Conservation (phyloP, 2,888 invertebrate species). For the Belgica antarctica region DNA sequence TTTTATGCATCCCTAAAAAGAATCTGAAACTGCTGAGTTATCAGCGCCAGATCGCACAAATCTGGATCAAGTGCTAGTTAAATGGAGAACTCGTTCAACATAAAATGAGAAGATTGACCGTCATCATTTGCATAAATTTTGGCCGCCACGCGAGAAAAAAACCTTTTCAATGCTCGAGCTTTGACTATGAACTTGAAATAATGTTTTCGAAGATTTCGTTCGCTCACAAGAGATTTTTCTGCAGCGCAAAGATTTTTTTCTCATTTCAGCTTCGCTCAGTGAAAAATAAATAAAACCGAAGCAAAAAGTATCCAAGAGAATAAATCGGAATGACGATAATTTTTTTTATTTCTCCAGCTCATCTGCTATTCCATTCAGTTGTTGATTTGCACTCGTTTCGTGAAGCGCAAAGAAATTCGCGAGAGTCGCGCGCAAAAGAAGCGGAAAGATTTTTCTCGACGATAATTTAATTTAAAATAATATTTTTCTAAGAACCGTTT, state of each 20-base stretch:
- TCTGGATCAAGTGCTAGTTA: no score
- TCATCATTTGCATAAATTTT: no score
- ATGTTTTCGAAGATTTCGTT: background rate
- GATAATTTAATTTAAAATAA: no score
- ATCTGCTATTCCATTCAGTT: conserved; percentile 30
- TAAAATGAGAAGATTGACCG: no score
- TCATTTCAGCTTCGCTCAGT: background rate
- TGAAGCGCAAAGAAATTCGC: background rate
- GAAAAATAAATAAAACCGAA: background rate
- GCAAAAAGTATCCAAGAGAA: conserved; percentile 7
- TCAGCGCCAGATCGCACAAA: no score
- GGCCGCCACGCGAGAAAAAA: no score
- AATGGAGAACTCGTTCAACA: no score
- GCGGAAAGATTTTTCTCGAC: no score
- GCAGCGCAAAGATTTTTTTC: background rate
- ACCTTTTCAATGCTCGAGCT: no score
- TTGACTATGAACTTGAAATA: conserved; percentile 12
- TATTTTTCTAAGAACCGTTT: no score
- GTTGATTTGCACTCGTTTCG: conserved; percentile 7
- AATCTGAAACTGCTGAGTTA: no score
- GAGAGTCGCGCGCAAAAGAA: background rate
- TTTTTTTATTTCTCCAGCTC: background rate
- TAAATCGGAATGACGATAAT: background rate
- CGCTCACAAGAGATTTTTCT: background rate
- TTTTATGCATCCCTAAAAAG: no score